Base-by-base conservation (phyloP, 2,113 vertebrate genomes). In the Chaetorhynchus papuensis region DNA sequence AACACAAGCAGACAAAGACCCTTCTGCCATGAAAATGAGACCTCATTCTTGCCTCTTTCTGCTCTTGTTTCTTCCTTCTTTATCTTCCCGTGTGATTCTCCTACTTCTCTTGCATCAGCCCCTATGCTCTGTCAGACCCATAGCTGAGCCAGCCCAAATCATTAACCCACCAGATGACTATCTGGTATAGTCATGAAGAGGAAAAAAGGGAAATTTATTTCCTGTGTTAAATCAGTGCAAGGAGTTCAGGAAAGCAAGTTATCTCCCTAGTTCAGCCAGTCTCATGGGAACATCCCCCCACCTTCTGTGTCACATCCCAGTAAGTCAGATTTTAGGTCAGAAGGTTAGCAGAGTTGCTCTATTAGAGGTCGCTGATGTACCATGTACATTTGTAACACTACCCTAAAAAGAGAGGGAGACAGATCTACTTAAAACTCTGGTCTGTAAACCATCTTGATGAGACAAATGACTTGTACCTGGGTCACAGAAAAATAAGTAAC, bases 261-360 rank as follows among this genome's bases (percentile, higher is more conserved):
- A 45, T 19, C 26, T 54, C 24, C 39, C 39, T 60, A 35, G n/a
- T 71, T 90, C 66, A 69, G 33, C 11, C 27, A 65, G 15, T 42
- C 18, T 78, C 18, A 59, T 0, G 1, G n/a, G 35, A 89, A 81
- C 33, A 39, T 3, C 0, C 6, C 12, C 23, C 39, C 14, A 18
- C 10, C 3, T 42, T 27, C 35, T 24, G 11, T 60, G 70, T 68
- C 19, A 71, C 37, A 57, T 24, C 63, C 5, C 0, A 0, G 3
- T 31, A 85, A 65, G 8, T 68, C 41, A 75, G 56, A 28, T 26
- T 68, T 1, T 44, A 61, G 27, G 72, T 49, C 31, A 68, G 41
- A 79, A 52, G 18, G 39, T 47, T 41, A 89, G 31, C 37, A 87
- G 59, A 37, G 8, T 2, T 66, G 28, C 42, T 66, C 50, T 71